Conservation (phyloP, 2,888 invertebrate species). For the Meta bourneti region DNA sequence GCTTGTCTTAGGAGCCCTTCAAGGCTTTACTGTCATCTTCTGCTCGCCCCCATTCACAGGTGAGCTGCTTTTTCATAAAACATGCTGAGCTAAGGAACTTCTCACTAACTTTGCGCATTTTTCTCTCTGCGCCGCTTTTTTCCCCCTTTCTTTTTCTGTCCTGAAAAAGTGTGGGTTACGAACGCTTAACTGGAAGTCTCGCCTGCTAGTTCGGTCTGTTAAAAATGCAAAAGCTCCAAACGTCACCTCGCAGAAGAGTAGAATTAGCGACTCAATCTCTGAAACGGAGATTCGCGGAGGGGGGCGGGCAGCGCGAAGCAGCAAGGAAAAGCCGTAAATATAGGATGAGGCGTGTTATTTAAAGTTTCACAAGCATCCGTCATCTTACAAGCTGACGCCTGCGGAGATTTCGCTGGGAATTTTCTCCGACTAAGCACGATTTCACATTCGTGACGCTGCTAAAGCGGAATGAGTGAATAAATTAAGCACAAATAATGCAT, state of each 20-base stretch:
- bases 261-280: slow-evolving; percentile 71
- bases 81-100: slow-evolving; percentile 69
- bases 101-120: slow-evolving; percentile 48
- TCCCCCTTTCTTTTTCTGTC: slow-evolving; percentile 14
- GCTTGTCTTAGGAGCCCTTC: slow-evolving; percentile 69
- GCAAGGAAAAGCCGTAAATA: slow-evolving; percentile 62
- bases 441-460: slow-evolving; percentile 3
- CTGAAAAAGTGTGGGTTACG: slow-evolving; percentile 71
- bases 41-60: slow-evolving; percentile 45
- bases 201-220: slow-evolving; percentile 40
- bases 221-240: slow-evolving; percentile 75
- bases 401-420: slow-evolving; percentile 40
- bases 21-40: slow-evolving; percentile 59
- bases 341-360: slow-evolving; percentile 72
- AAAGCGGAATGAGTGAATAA: slow-evolving; percentile 44
- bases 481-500: slow-evolving; percentile 60
- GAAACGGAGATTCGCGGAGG: slow-evolving; percentile 38
- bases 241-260: slow-evolving; percentile 60
- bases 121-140: slow-evolving; percentile 45
- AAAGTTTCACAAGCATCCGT: slow-evolving; percentile 72
- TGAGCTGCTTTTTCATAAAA: slow-evolving; percentile 73
- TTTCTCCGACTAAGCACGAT: slow-evolving; percentile 11
- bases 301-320: too few relatives aligned
- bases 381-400: slow-evolving; percentile 44
- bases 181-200: slow-evolving; percentile 59